phyloP scores from a whole-genome alignment of 2,113 vertebrate species.

The Proterorhinus semilunaris region DNA sequence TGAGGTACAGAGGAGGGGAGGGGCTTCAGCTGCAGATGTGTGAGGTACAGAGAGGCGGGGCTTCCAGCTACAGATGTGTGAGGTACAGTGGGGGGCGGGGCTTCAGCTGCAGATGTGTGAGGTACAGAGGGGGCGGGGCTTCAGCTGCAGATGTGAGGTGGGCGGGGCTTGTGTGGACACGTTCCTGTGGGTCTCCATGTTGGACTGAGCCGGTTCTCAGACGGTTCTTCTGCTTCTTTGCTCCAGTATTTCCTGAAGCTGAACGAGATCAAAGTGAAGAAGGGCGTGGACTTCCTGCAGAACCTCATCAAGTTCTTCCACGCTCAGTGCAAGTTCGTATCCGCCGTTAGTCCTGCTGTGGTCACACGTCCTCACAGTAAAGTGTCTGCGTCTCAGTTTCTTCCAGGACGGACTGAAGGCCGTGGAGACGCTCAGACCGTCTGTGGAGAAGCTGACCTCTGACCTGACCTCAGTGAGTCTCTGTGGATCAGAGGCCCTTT shows the following conservation, averaged over 20 bases:
- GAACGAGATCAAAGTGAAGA: constrained; percentile 98
- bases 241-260: constrained; percentile 94
- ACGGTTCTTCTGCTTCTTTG: too few relatives aligned
- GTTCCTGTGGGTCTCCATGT: too few relatives aligned
- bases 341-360: background rate
- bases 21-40: too few relatives aligned
- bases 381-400: constrained; percentile 76
- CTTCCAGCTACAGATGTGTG: too few relatives aligned
- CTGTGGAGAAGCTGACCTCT: constrained; percentile 87
- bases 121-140: too few relatives aligned
- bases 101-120: too few relatives aligned
- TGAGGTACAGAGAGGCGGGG: background rate
- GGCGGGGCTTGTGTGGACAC: too few relatives aligned
- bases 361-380: too few relatives aligned
- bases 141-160: too few relatives aligned
- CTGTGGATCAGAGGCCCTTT: too few relatives aligned
- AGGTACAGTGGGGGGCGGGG: too few relatives aligned
- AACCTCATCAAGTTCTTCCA: constrained; percentile 98
- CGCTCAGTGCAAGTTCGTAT: constrained; percentile 96
- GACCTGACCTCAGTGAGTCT: constrained; percentile 86
- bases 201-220: too few relatives aligned
- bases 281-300: constrained; percentile 95
- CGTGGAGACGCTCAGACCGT: constrained; percentile 89
- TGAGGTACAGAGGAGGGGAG: constrained; percentile 37
- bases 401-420: constrained; percentile 97